Evolutionary conservation across 1,140 invertebrate genomes (phyloP), one percentile per base, ranked within the genome.

Genomic region (Drosophila sproati): DNA sequence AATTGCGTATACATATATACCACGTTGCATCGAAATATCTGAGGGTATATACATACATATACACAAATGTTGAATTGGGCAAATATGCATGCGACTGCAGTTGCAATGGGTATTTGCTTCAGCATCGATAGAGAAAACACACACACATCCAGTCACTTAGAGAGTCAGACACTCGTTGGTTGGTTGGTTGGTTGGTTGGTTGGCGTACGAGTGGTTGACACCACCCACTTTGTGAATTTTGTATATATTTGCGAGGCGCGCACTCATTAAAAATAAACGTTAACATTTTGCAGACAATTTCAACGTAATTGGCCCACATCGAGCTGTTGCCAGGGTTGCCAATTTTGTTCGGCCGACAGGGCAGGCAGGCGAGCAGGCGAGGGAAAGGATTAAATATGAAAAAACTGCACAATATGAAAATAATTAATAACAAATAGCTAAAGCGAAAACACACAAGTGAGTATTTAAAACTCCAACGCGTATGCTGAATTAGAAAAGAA

Each of bases 261-360:
- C 41, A 71, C 54, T 68, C 66, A 74, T 74, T 74, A 70, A 80
- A 86, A 86, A 76, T 81, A 81, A 81, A 75, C 82, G 82, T 60
- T 81, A 61, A 61, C 70, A 86, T 86, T 85, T 85, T 74, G 80
- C 83, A 74, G 77, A 82, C 82, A 87, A 87, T 87, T 87, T 87
- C 73, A 77, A 77, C 74, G 47, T 87, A 88, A 87, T 82, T 87
- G 83, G 83, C 79, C 79, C 75, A 88, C 72, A 82, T 82, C 82
- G 70, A 41, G 63, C 62, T 59, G 70, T 57, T 82, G 79, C 78
- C 79, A 82, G 67, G 64, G 56, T 20, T 68, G 55, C 63, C 72
- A 74, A 77, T 67, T 77, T 82, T 59, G 20, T 48, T 43, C 20
- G 20, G 20, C 20, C 20, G 20, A 20, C 20, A 20, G 20, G 20